Evolutionary conservation across 2,888 invertebrate genomes (phyloP).

Genomic region (Odontocolon sp.): DNA sequence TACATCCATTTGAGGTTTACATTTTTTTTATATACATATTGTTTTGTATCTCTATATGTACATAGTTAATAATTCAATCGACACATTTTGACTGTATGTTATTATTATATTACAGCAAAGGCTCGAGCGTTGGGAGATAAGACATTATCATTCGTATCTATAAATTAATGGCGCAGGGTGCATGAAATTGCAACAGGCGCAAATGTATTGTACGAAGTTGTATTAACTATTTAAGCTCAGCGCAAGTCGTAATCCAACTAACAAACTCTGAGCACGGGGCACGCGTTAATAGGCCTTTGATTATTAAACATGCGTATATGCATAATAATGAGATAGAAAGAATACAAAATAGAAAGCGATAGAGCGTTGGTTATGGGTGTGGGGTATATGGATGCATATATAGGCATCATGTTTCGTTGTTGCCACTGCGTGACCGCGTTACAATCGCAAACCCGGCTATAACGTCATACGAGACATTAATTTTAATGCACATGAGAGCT

Average conservation of each 20-base stretch:
- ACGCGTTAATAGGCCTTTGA: conserved; percentile 24
- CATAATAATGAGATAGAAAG: conserved; percentile 14
- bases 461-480: conserved; percentile 68
- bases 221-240: conserved; percentile 2
- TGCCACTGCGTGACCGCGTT: conserved; percentile 33
- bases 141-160: too few relatives aligned
- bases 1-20: too few relatives aligned
- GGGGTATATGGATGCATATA: background rate
- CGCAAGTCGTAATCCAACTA: background rate
- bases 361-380: conserved; percentile 8
- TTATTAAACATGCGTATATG: conserved; percentile 23
- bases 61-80: too few relatives aligned
- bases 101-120: too few relatives aligned
- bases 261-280: conserved; percentile 23
- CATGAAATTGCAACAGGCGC: too few relatives aligned
- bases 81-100: too few relatives aligned
- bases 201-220: too few relatives aligned
- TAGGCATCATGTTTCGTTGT: conserved; percentile 18
- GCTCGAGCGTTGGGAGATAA: too few relatives aligned
- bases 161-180: too few relatives aligned
- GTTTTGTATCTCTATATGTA: too few relatives aligned
- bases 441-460: conserved; percentile 54
- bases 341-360: background rate
- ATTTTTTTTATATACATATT: too few relatives aligned
- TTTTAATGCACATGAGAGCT: conserved; percentile 66